Evolutionary conservation across 2,113 vertebrate genomes (phyloP).

Genomic region (Holacanthus passer): DNA sequence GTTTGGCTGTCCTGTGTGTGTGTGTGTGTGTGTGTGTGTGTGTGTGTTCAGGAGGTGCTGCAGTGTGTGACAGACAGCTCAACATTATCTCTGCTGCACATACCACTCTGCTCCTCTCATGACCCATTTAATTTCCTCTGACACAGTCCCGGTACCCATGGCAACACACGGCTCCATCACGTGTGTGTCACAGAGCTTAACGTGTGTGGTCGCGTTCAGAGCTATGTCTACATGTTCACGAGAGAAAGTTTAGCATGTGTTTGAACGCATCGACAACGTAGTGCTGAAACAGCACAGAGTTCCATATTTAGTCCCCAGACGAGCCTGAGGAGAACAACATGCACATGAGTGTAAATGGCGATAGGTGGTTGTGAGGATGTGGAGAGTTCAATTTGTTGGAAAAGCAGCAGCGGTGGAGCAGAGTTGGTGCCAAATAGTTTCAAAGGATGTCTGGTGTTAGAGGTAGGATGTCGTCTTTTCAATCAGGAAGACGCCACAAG

Average conservation of each 20-base stretch:
- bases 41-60: background rate
- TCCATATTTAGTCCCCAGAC: background rate
- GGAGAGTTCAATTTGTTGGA: background rate
- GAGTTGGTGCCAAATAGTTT: no score
- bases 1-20: background rate
- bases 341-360: background rate
- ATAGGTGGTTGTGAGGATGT: background rate
- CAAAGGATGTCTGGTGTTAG: no score
- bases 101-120: conserved; percentile 51
- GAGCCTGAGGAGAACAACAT: background rate
- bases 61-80: conserved; percentile 45
- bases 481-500: background rate
- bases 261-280: no score
- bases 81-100: conserved; percentile 63
- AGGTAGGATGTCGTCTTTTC: background rate
- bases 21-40: background rate
- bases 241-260: background rate
- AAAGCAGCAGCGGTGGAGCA: background rate
- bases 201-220: background rate
- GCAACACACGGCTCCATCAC: conserved; percentile 36
- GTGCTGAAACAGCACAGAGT: background rate
- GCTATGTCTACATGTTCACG: background rate
- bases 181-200: background rate
- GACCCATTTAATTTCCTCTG: conserved; percentile 65
- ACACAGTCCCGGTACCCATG: conserved; percentile 36